A percentile compares a stretch with the other conserved stretches of the same genome.
Evolutionary conservation across 2,888 invertebrate species (phyloP).

Genomic region (Anaspis maculata): DNA sequence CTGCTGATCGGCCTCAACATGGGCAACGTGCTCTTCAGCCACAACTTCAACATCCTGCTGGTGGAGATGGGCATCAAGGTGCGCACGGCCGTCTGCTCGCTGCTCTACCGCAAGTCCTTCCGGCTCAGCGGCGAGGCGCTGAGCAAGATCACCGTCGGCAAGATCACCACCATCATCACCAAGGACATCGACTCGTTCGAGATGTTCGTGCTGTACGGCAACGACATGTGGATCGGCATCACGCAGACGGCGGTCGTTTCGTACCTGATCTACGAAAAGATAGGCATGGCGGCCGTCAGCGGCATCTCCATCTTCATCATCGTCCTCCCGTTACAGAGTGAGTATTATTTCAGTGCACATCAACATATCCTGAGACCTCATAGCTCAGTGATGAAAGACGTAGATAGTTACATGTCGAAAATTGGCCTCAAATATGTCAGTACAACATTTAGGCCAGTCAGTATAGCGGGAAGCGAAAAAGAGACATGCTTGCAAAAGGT

Average conservation of each 20-base stretch:
- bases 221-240: constrained; percentile 87
- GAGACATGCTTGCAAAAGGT: too few relatives aligned
- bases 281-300: constrained; percentile 45
- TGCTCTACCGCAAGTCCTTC: constrained; percentile 64
- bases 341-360: constrained; percentile 18
- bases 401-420: too few relatives aligned
- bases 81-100: constrained; percentile 67
- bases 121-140: constrained; percentile 44
- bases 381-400: too few relatives aligned
- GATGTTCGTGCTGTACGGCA: constrained; percentile 73
- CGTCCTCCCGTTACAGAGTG: constrained; percentile 34
- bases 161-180: constrained; percentile 77
- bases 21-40: constrained; percentile 51
- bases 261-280: constrained; percentile 61
- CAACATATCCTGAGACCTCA: not conserved
- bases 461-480: too few relatives aligned
- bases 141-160: constrained; percentile 59
- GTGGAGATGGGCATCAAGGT: constrained; percentile 73
- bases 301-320: constrained; percentile 43
- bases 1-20: constrained; percentile 65
- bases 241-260: constrained; percentile 72
- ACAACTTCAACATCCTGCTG: constrained; percentile 61
- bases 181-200: constrained; percentile 91
- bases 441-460: too few relatives aligned
- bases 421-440: too few relatives aligned